phyloP scores from a whole-genome alignment of 1,140 invertebrate genomes.

The Prorops nasuta region DNA sequence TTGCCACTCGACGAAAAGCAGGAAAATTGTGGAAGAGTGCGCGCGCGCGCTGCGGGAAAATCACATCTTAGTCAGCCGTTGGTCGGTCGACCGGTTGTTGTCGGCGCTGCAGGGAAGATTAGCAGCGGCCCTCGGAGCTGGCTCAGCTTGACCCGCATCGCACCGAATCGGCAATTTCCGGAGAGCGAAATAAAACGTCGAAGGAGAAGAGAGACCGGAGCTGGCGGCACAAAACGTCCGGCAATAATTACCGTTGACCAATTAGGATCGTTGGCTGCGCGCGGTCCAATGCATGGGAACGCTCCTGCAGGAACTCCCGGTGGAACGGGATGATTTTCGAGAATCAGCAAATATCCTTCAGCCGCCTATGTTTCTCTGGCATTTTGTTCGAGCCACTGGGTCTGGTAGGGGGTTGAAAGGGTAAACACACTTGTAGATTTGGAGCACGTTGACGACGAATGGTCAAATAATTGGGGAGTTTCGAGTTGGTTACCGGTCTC shows the following conservation, averaged over 20 bases:
- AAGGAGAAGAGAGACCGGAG: conserved; percentile 6
- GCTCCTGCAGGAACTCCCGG: too few relatives aligned
- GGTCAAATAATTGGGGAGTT: conserved; percentile 54
- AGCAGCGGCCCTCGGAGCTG: conserved; percentile 42
- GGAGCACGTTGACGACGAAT: conserved; percentile 53
- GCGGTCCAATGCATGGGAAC: too few relatives aligned
- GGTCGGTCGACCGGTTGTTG: too few relatives aligned
- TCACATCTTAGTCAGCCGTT: too few relatives aligned
- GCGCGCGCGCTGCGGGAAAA: too few relatives aligned
- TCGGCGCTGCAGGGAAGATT: conserved; percentile 48
- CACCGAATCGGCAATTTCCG: conserved; percentile 33
- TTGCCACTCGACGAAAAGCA: too few relatives aligned
- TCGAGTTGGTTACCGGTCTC: conserved; percentile 32
- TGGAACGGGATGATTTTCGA: conserved; percentile 1
- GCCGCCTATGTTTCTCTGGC: neutral
- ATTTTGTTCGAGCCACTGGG: neutral
- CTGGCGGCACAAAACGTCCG: conserved; percentile 9
- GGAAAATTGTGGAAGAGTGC: too few relatives aligned
- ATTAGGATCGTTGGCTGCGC: conserved; percentile 22
- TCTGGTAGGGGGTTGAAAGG: conserved; percentile 2
- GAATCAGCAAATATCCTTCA: conserved; percentile 44
- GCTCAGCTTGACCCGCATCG: conserved; percentile 46
- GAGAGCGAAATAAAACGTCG: conserved; percentile 16
- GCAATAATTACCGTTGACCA: conserved; percentile 43
- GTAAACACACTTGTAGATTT: conserved; percentile 56